These are phyloP conservation scores for Caranx ignobilis DNA, from an alignment of 2,113 vertebrate species.

Conservation along the genomic window DNA sequence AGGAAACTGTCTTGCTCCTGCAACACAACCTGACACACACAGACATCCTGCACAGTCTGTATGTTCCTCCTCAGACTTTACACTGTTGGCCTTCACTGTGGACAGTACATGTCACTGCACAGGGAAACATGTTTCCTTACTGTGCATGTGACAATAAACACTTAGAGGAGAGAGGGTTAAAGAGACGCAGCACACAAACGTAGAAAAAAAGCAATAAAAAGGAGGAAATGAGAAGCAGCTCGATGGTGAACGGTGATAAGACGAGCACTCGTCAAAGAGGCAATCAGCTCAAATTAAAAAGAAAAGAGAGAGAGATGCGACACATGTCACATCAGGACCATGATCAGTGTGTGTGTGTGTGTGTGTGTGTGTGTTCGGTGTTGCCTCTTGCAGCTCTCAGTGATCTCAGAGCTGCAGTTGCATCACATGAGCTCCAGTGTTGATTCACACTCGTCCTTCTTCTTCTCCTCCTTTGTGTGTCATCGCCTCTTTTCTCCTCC, in stretches of 20 bases:
- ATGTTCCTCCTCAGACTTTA: too few relatives aligned
- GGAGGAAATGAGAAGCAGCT: constrained; percentile 78
- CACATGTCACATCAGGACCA: constrained; percentile 24
- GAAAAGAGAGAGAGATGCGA: constrained; percentile 33
- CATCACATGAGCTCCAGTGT: constrained; percentile 49
- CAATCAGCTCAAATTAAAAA: constrained; percentile 68
- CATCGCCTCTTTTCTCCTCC: constrained; percentile 31
- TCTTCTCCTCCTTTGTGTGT: constrained; percentile 37
- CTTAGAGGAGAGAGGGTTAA: constrained; percentile 46
- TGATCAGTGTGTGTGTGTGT: constrained; percentile 6
- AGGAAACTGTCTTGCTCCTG: neutral
- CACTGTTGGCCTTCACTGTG: too few relatives aligned
- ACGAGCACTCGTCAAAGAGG: constrained; percentile 55
- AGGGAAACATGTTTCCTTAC: too few relatives aligned
- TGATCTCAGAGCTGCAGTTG: constrained; percentile 62
- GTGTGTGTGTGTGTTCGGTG: constrained; percentile 23
- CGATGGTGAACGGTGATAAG: constrained; percentile 68
- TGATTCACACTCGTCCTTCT: neutral
- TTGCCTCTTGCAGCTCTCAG: constrained; percentile 56
- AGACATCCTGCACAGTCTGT: too few relatives aligned
- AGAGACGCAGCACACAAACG: constrained; percentile 31
- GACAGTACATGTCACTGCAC: too few relatives aligned
- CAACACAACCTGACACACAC: neutral
- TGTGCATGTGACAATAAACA: too few relatives aligned
- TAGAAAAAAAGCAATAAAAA: constrained; percentile 66